Evolutionary conservation across 1,140 invertebrate species (phyloP).

Genomic region (Sycobia sp.): DNA sequence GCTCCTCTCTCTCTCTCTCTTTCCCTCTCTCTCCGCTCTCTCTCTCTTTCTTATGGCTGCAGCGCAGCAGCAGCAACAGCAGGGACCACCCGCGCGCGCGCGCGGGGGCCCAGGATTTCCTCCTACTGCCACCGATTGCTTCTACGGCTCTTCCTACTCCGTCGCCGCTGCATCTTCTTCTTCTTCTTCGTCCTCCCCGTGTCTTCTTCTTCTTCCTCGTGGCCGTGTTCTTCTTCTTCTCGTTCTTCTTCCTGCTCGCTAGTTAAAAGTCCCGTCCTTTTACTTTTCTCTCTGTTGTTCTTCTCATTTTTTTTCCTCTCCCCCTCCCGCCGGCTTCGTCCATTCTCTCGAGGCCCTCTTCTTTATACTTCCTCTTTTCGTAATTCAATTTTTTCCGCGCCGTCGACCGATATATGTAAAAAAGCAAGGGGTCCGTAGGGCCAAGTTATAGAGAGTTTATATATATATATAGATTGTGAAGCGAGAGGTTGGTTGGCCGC

Average conservation of each 20-base stretch:
- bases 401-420: neutral
- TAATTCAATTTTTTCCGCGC: slow-evolving; percentile 13
- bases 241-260: slow-evolving; percentile 21
- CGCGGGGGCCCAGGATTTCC: slow-evolving; percentile 45
- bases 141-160: slow-evolving; percentile 34
- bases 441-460: no score
- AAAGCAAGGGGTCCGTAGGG: no score
- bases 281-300: slow-evolving; percentile 6
- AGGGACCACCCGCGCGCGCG: slow-evolving; percentile 57
- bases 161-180: slow-evolving; percentile 27
- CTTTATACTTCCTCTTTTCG: neutral
- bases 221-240: slow-evolving; percentile 31
- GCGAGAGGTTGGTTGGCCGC: no score
- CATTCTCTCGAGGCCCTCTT: neutral
- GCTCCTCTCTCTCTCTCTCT: neutral
- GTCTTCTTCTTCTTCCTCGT: slow-evolving; percentile 33
- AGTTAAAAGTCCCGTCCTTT: neutral
- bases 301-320: neutral
- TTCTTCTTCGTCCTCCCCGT: slow-evolving; percentile 18
- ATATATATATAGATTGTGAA: no score
- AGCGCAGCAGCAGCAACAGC: slow-evolving; percentile 4
- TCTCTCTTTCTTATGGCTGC: neutral
- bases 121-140: no score
- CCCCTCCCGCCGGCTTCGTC: neutral
- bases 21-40: no score